Evolutionary conservation across 2,113 vertebrate genomes (phyloP), one percentile per base, ranked within the genome.

Genomic region (Varanus salvator): DNA sequence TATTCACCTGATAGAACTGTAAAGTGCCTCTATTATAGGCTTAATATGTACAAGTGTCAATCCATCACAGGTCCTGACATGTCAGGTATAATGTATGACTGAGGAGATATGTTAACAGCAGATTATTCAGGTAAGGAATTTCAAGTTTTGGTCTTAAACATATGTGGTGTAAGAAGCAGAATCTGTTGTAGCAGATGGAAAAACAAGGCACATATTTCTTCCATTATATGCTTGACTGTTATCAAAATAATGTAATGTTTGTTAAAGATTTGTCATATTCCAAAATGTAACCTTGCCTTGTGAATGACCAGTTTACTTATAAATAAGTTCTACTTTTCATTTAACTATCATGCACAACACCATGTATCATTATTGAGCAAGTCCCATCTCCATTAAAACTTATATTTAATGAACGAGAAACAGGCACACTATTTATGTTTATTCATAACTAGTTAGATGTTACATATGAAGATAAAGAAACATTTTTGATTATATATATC

Each of bases 381-480:
- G 44, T 31, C 19, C 25, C 19, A 74, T 90, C 82, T 91, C 91
- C 69, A 92, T 96, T 95, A 96, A 87, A 94, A 88, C 94, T 96
- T 96, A 95, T 96, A 95, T 96, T 96, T 96, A 96, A 96, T 95
- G 93, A 93, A 94, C 90, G 90, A 95, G 94, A 84, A 96, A 96
- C 94, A 96, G 95, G 91, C 85, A 93, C 87, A 84, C 90, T 96
- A 94, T 96, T 96, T 96, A 96, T 95, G 94, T 96, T 96, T 96
- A 96, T 96, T 96, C 94, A 96, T 95, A 96, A 93, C 91, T 95
- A 93, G 87, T 95, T 96, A 95, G 94, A 95, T 90, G 93, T 91
- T 96, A 95, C 94, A 95, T 96, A 95, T 96, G 93, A 96, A 96
- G 95, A 95, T 96, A 91, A 96, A 96, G 96, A 93, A 96, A 93